phyloP scores from a whole-genome alignment of 2,113 vertebrate species.

The Hypanus sabinus region DNA sequence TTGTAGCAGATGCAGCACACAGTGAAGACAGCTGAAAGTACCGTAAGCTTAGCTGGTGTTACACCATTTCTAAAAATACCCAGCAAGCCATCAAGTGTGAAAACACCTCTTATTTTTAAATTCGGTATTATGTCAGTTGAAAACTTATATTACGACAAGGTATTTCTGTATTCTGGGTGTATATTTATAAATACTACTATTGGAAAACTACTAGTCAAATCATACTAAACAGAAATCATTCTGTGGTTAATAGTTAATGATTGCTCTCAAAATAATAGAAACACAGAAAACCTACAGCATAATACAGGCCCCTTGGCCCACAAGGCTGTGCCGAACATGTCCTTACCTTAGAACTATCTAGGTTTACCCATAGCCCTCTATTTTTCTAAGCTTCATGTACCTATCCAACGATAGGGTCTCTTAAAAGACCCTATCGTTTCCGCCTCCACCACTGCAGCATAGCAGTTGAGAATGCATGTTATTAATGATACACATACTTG shows the following conservation, averaged over 20 bases:
- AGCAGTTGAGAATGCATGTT: not conserved
- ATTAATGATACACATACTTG: not conserved
- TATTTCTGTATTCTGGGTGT: not conserved
- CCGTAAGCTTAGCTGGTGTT: constrained; percentile 1
- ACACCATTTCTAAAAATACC: constrained; percentile 22
- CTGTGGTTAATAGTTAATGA: not conserved
- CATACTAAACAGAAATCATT: not conserved
- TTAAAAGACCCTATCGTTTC: no score
- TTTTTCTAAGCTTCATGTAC: no score
- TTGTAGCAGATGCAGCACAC: not conserved
- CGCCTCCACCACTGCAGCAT: no score
- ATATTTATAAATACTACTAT: constrained; percentile 1
- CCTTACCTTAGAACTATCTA: no score
- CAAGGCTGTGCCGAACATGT: no score
- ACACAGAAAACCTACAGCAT: no score
- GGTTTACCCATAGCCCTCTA: no score
- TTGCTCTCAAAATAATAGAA: not conserved
- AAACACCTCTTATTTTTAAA: constrained; percentile 15
- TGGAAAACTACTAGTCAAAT: not conserved
- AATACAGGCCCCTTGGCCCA: no score
- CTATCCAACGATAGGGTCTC: no score
- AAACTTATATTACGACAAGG: not conserved
- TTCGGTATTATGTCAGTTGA: not conserved
- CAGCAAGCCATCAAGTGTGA: not conserved
- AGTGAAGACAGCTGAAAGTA: constrained; percentile 7